phyloP scores from a whole-genome alignment of 1,140 invertebrate species.

The Orchesella cincta region DNA sequence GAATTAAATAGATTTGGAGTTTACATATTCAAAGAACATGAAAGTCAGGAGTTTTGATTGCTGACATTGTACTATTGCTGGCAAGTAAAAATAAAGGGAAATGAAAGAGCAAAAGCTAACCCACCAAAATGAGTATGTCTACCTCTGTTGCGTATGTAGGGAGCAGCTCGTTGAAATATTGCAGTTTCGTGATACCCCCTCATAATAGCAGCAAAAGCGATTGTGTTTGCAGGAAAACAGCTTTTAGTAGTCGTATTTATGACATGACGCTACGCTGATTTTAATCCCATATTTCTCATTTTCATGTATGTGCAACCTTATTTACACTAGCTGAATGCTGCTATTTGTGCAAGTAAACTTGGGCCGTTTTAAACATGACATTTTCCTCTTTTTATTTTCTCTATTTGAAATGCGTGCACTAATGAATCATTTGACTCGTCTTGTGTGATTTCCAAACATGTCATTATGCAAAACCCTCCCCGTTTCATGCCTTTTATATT shows the following conservation, averaged over 20 bases:
- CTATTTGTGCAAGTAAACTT: not conserved
- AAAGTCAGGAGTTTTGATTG: no score
- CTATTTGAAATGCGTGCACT: not conserved
- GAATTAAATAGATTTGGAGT: not conserved
- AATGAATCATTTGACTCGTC: not conserved
- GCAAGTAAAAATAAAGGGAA: not conserved
- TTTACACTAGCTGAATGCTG: not conserved
- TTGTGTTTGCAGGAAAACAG: not conserved
- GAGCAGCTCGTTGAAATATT: no score
- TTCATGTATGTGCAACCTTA: not conserved
- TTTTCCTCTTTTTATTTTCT: no score
- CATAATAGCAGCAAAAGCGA: not conserved
- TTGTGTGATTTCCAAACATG: not conserved
- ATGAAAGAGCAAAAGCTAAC: not conserved
- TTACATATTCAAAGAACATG: not conserved
- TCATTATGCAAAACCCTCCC: not conserved
- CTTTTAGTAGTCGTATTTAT: not conserved
- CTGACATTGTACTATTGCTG: not conserved
- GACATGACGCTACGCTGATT: not conserved
- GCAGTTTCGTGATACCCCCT: not conserved
- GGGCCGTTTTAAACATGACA: not conserved
- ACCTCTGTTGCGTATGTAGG: no score
- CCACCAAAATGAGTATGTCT: not conserved
- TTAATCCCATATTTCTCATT: not conserved
- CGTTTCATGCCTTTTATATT: no score